A percentile compares a stretch with the other conserved stretches of the same genome.
Evolutionary conservation across 1,140 invertebrate genomes (phyloP).

Genomic region (Aricia agestis): DNA sequence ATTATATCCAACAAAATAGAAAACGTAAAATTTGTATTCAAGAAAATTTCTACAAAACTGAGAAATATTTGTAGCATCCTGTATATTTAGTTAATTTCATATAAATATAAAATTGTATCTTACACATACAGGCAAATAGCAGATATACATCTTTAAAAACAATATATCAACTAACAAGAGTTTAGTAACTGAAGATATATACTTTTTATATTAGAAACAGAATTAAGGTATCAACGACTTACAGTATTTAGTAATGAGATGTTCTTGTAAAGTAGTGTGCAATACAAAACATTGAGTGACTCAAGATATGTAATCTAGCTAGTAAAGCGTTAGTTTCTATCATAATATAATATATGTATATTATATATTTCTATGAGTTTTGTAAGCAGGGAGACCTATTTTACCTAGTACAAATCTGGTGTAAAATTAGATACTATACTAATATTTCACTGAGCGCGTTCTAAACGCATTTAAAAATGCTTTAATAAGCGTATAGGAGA

Average conservation of each 20-base stretch:
- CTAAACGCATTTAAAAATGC: slow-evolving; percentile 39
- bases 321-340: slow-evolving; percentile 56
- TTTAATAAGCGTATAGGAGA: slow-evolving; percentile 53
- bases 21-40: background rate
- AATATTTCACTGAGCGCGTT: slow-evolving; percentile 22
- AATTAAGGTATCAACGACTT: slow-evolving; percentile 9
- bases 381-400: slow-evolving; percentile 19
- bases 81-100: background rate
- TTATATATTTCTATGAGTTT: slow-evolving; percentile 1
- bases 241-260: slow-evolving; percentile 11
- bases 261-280: slow-evolving; percentile 35
- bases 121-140: no score
- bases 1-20: background rate
- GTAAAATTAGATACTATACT: slow-evolving; percentile 6
- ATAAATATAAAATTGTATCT: no score
- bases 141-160: no score
- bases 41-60: background rate
- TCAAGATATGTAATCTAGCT: slow-evolving; percentile 45
- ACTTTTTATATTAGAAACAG: background rate
- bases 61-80: background rate
- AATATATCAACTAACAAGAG: no score
- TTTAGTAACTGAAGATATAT: no score
- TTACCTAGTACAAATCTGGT: slow-evolving; percentile 10
- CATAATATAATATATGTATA: slow-evolving; percentile 52
- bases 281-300: slow-evolving; percentile 50